Conservation (phyloP, 2,888 invertebrate species). For the Ceramica pisi region DNA sequence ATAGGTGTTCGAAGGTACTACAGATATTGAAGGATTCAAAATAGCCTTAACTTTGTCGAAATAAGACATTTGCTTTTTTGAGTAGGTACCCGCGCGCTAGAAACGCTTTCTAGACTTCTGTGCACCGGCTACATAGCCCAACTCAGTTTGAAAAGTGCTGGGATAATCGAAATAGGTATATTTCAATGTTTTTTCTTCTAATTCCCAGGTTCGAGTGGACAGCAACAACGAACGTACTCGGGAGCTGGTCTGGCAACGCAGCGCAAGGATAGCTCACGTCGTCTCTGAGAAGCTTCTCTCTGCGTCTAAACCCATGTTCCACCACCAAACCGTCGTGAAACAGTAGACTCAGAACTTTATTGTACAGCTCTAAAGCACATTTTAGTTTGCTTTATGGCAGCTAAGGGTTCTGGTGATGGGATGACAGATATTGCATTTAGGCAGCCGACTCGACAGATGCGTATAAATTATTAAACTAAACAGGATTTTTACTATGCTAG, state of each 20-base stretch:
- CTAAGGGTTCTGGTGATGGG: slow-evolving; percentile 60
- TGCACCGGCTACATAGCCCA: too few species aligned
- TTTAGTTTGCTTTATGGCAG: slow-evolving; percentile 36
- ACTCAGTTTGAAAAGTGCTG: too few species aligned
- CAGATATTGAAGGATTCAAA: too few species aligned
- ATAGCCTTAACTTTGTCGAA: too few species aligned
- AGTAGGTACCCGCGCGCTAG: too few species aligned
- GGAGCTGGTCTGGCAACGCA: slow-evolving; percentile 95
- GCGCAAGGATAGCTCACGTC: slow-evolving; percentile 95
- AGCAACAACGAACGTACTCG: slow-evolving; percentile 96
- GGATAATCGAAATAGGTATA: background rate
- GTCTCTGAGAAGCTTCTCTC: slow-evolving; percentile 94
- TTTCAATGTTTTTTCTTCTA: background rate
- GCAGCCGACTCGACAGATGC: slow-evolving; percentile 65
- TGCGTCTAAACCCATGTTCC: slow-evolving; percentile 88
- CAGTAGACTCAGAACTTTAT: slow-evolving; percentile 63
- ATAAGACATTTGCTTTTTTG: too few species aligned
- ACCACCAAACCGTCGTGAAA: slow-evolving; percentile 75
- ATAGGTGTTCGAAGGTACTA: too few species aligned
- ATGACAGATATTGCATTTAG: slow-evolving; percentile 55
- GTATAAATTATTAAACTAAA: slow-evolving; percentile 21
- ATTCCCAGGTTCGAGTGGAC: slow-evolving; percentile 94
- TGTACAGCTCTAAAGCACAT: slow-evolving; percentile 16
- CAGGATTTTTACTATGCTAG: background rate
- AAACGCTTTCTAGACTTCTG: too few species aligned